These are phyloP conservation scores for human (Homo sapiens) DNA, from an alignment of 2,113 vertebrate genomes.

Conservation along the genomic window DNA sequence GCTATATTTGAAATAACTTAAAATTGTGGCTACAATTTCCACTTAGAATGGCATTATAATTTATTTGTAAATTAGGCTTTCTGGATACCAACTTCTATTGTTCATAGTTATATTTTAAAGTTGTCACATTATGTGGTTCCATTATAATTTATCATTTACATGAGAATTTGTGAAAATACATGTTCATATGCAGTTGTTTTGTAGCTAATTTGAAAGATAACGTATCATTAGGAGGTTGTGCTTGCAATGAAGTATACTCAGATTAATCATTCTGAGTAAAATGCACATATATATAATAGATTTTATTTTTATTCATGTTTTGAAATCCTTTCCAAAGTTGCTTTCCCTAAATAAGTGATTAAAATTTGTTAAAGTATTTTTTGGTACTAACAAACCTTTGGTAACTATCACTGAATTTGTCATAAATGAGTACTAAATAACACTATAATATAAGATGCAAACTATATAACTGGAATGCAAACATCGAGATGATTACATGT, in stretches of 20 bases:
- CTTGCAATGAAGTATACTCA: background rate
- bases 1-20: background rate
- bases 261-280: slow-evolving; percentile 45
- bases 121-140: background rate
- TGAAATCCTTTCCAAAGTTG: background rate
- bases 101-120: background rate
- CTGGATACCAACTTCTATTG: background rate
- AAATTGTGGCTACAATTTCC: background rate
- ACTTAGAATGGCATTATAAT: background rate
- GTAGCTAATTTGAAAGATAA: slow-evolving; percentile 28
- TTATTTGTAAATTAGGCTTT: background rate
- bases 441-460: background rate
- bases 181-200: background rate
- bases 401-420: background rate
- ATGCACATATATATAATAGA: background rate
- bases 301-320: background rate
- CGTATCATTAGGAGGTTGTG: background rate
- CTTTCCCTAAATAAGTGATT: background rate
- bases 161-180: background rate
- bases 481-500: background rate
- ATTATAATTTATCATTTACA: background rate
- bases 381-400: background rate
- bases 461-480: background rate
- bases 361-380: background rate
- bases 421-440: background rate